These are phyloP conservation scores for Tamandua tetradactyla DNA, from an alignment of 2,797 vertebrate genomes.

Conservation along the genomic window DNA sequence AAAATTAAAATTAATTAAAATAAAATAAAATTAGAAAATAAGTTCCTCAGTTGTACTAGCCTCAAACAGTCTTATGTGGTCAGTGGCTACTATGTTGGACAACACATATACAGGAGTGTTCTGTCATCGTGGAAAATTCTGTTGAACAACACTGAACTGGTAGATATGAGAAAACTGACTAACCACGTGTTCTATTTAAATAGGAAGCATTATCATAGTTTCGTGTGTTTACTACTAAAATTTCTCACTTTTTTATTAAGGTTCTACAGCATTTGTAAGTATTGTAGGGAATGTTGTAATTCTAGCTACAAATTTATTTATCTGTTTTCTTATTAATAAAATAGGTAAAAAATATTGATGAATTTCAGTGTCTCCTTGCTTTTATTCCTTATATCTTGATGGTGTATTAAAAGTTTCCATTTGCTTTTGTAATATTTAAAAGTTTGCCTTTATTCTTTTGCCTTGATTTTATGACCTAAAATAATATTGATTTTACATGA, in stretches of 20 bases:
- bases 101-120: background rate
- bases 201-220: slow-evolving; percentile 32
- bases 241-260: slow-evolving; percentile 17
- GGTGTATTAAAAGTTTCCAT: background rate
- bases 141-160: background rate
- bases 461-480: background rate
- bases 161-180: slow-evolving; percentile 30
- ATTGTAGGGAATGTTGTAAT: background rate
- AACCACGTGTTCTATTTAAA: slow-evolving; percentile 28
- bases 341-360: background rate
- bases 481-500: slow-evolving; percentile 13
- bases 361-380: background rate
- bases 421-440: slow-evolving; percentile 9
- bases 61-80: background rate
- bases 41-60: background rate
- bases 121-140: background rate
- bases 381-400: slow-evolving; percentile 24
- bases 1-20: background rate
- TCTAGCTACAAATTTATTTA: background rate
- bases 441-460: slow-evolving; percentile 19
- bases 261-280: background rate
- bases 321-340: slow-evolving; percentile 46
- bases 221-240: slow-evolving; percentile 15
- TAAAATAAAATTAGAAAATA: background rate
- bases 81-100: background rate